Evolutionary conservation across 2,888 invertebrate genomes (phyloP).

Genomic region (Pheosia gnoma): DNA sequence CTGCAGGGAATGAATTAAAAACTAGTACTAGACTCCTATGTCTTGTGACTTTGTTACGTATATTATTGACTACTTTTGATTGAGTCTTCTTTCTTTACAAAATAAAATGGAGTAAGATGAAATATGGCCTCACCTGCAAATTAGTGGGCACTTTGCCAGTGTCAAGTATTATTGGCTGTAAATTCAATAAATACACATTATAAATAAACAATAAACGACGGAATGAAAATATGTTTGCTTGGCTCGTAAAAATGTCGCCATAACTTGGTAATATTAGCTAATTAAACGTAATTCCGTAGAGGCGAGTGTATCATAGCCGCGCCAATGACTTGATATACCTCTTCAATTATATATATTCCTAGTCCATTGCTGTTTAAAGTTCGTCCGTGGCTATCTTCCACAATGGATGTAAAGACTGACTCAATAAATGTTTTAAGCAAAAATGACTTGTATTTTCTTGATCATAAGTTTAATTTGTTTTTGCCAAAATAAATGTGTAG

Average conservation of each 20-base stretch:
- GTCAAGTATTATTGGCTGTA: too few relatives aligned
- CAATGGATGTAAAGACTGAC: slow-evolving; percentile 28
- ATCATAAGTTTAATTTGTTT: slow-evolving; percentile 30
- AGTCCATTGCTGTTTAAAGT: slow-evolving; percentile 71
- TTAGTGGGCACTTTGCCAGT: too few relatives aligned
- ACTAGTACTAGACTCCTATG: too few relatives aligned
- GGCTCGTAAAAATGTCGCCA: slow-evolving; percentile 32
- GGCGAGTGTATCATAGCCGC: slow-evolving; percentile 27
- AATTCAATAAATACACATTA: too few relatives aligned
- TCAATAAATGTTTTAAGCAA: slow-evolving; percentile 16
- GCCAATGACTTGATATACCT: slow-evolving; percentile 36
- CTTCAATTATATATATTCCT: slow-evolving; percentile 59
- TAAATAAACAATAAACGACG: too few relatives aligned
- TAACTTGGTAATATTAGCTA: slow-evolving; percentile 30
- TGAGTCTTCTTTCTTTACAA: too few relatives aligned
- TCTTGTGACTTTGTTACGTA: too few relatives aligned
- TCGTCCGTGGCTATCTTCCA: slow-evolving; percentile 59
- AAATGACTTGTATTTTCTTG: slow-evolving; percentile 24
- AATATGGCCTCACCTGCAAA: too few relatives aligned
- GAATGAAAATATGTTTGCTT: slow-evolving; percentile 7
- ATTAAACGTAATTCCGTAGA: slow-evolving; percentile 27
- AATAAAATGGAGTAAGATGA: too few relatives aligned
- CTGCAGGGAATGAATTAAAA: too few relatives aligned
- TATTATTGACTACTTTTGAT: too few relatives aligned
- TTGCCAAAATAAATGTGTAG: slow-evolving; percentile 24